phyloP scores from a whole-genome alignment of 2,113 vertebrate genomes.

The Brachyistius frenatus region DNA sequence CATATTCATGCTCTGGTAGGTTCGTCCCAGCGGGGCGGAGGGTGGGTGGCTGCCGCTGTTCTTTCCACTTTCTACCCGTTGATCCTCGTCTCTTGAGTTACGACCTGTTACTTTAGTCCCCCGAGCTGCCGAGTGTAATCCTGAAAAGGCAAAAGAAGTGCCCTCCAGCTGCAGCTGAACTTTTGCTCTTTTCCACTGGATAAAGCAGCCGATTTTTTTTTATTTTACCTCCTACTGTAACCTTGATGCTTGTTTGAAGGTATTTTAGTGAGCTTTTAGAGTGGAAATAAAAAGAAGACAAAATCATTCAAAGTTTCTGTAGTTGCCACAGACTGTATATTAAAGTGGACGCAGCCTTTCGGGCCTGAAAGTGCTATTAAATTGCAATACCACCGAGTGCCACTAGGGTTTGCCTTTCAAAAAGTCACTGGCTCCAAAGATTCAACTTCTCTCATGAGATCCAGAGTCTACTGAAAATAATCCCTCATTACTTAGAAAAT shows the following conservation, averaged over 20 bases:
- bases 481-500: too few species aligned
- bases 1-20: conserved; percentile 25
- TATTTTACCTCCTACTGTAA: background rate
- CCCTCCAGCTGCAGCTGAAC: background rate
- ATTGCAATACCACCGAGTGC: too few species aligned
- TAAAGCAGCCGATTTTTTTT: background rate
- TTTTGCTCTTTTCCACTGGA: background rate
- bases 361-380: too few species aligned
- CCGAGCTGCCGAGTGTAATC: background rate
- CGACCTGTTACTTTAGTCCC: background rate
- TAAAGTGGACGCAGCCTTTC: too few species aligned
- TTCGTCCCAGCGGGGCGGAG: conserved; percentile 12
- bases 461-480: too few species aligned
- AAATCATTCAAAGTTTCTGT: background rate
- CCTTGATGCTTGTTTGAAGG: conserved; percentile 8
- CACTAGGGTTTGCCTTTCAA: too few species aligned
- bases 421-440: too few species aligned
- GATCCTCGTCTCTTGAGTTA: background rate
- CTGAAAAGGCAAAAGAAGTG: background rate
- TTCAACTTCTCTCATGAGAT: too few species aligned
- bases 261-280: background rate
- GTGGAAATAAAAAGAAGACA: background rate
- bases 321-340: background rate
- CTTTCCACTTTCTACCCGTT: background rate
- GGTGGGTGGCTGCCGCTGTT: background rate